Conservation (phyloP, 2,888 invertebrate species). For the Lepidocyrtoides sp. region DNA sequence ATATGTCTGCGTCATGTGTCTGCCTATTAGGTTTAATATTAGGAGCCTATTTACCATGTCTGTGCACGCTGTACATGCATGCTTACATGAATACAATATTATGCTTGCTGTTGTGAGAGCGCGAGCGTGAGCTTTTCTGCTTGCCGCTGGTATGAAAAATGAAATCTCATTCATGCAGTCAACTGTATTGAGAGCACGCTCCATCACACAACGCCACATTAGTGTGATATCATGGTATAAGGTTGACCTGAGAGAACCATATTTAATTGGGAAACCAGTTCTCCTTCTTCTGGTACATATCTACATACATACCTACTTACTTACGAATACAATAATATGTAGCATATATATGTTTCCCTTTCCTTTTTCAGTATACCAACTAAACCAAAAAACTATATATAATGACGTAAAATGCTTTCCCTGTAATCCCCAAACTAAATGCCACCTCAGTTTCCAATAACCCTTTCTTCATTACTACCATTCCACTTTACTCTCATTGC, state of each 20-base stretch:
- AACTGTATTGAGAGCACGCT: slow-evolving; percentile 37
- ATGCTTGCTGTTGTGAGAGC: background rate
- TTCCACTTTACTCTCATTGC: background rate
- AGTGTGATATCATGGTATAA: slow-evolving; percentile 5
- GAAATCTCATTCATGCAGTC: slow-evolving; percentile 43
- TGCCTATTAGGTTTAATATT: too few species aligned
- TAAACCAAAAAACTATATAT: slow-evolving; percentile 32
- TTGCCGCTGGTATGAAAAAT: background rate
- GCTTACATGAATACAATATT: too few species aligned
- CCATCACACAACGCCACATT: slow-evolving; percentile 18
- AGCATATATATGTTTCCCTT: background rate
- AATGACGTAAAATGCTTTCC: slow-evolving; percentile 32
- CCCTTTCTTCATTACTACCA: background rate
- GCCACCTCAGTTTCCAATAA: slow-evolving; percentile 43
- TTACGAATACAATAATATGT: too few species aligned
- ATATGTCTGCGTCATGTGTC: background rate
- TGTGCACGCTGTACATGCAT: background rate
- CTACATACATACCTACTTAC: background rate
- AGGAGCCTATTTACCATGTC: too few species aligned
- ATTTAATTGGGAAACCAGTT: slow-evolving; percentile 46
- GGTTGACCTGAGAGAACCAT: slow-evolving; percentile 28
- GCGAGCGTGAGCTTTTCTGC: background rate
- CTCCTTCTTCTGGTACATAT: background rate
- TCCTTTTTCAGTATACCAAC: slow-evolving; percentile 26
- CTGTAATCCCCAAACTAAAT: slow-evolving; percentile 35